Conservation (phyloP, 2,797 vertebrate species). For the Emys orbicularis region DNA sequence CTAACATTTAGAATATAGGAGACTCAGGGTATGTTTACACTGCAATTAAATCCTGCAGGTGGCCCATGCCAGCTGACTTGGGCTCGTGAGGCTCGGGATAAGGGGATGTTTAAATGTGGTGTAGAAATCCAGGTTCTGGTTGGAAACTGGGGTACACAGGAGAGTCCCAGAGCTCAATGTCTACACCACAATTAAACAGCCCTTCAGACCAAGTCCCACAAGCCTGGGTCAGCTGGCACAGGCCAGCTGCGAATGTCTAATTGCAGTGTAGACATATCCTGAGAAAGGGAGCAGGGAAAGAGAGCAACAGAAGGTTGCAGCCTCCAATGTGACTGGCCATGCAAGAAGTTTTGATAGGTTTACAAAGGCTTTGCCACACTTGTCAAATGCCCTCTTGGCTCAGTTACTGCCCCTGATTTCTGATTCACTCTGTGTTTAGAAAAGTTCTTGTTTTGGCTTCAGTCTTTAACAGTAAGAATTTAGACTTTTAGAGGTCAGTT, state of each 20-base stretch:
- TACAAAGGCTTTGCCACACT: slow-evolving; percentile 51
- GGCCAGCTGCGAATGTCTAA: neutral
- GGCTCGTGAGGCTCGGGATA: fast-evolving
- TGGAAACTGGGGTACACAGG: neutral
- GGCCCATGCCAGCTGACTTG: neutral
- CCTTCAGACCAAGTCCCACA: neutral
- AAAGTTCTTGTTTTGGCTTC: neutral
- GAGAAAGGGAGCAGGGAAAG: neutral
- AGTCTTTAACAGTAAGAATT: neutral
- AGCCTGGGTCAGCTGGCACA: neutral
- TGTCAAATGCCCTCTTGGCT: slow-evolving; percentile 34
- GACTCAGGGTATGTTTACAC: neutral
- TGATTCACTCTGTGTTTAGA: slow-evolving; percentile 10
- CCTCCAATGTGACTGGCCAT: neutral
- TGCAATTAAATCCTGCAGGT: neutral
- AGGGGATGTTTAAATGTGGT: neutral
- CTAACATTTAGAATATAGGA: neutral
- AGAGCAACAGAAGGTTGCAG: neutral
- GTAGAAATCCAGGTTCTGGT: neutral
- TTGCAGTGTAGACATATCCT: neutral
- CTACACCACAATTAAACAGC: neutral
- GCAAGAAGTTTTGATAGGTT: slow-evolving; percentile 37
- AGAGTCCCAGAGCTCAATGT: neutral
- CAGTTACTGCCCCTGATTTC: slow-evolving; percentile 38
- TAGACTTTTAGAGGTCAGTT: neutral